Conservation (phyloP, 2,797 vertebrate genomes). For the Enoplosus armatus region DNA sequence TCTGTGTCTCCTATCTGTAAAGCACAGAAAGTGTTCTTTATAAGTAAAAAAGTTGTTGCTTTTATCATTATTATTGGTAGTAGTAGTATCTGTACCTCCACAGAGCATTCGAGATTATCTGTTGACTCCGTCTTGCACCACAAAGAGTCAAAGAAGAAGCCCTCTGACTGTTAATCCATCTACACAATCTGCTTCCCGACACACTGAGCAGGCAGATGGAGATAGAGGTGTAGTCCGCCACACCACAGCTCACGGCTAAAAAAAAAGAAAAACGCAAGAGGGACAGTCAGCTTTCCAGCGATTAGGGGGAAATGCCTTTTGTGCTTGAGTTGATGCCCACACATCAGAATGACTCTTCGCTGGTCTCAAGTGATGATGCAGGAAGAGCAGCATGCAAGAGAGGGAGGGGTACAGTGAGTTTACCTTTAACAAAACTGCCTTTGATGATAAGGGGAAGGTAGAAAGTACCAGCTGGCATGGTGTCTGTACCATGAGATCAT, state of each 20-base stretch:
- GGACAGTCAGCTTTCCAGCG: slow-evolving; percentile 1
- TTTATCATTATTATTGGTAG: background rate
- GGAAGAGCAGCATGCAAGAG: background rate
- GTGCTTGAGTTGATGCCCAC: slow-evolving; percentile 9
- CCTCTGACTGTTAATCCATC: background rate
- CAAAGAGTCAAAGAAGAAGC: background rate
- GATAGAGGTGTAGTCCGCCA: background rate
- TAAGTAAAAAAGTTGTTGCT: background rate
- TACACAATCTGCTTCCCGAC: background rate
- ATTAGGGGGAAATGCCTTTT: slow-evolving; percentile 5
- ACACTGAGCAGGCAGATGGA: background rate
- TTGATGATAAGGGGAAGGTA: too few species aligned
- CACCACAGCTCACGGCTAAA: background rate
- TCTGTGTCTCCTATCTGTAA: background rate
- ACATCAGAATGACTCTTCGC: background rate
- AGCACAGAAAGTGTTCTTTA: background rate
- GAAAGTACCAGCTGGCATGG: too few species aligned
- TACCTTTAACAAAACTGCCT: too few species aligned
- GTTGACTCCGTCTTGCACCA: background rate
- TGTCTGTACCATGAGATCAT: too few species aligned
- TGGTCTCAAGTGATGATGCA: slow-evolving; percentile 3
- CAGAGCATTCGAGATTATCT: background rate
- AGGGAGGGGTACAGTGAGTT: too few species aligned
- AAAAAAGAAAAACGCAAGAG: background rate
- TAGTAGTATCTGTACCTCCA: background rate